Base-by-base conservation (phyloP, 2,888 invertebrate species). In the Phasia obesa region DNA sequence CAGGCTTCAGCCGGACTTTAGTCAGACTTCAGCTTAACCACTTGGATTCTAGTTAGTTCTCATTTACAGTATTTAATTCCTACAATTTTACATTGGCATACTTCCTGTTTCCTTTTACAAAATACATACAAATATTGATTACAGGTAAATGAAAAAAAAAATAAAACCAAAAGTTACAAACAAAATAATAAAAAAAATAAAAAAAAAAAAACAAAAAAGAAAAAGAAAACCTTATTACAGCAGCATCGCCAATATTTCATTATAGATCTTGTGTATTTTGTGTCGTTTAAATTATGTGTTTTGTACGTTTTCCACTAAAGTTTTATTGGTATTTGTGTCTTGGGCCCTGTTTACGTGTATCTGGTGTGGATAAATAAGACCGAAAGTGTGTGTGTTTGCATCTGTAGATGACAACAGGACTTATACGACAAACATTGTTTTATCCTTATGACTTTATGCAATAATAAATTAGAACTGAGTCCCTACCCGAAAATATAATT, bases 261-360 rank as follows among this genome's bases (percentile, higher is more conserved):
- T 55, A 57, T 69, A 81, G 73, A 77, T 77, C 73, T 73, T 57
- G 23, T 55, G 62, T 67, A 49, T 57, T 7, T 15, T 67, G 65
- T 77, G 67, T 75, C 44, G 25, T 73, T 44, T 57, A 67, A 73
- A 77, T 73, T 73, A 51, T 69, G 47, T 55, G n/a, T 64, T 62
- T 57, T 53, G 38, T 51, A 62, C 51, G 6, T 57, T 44, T 71
- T 64, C 27, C 23, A 44, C 23, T 4, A 57, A 17, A 49, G 0
- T 47, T 49, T 27, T 38, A 65, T 47, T 35, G 59, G 27, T 55
- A 69, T 65, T 75, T 75, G 53, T 70, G 31, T 19, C 21, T 31
- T 53, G n/a, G 4, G 35, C 11, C 11, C 35, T 9, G 9, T 35
- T n/a, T n/a, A n/a, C n/a, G n/a, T 17, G 11, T 64, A 25, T 38